Evolutionary conservation across 2,113 vertebrate species (phyloP).

Genomic region (Gallinago jamesoni): DNA sequence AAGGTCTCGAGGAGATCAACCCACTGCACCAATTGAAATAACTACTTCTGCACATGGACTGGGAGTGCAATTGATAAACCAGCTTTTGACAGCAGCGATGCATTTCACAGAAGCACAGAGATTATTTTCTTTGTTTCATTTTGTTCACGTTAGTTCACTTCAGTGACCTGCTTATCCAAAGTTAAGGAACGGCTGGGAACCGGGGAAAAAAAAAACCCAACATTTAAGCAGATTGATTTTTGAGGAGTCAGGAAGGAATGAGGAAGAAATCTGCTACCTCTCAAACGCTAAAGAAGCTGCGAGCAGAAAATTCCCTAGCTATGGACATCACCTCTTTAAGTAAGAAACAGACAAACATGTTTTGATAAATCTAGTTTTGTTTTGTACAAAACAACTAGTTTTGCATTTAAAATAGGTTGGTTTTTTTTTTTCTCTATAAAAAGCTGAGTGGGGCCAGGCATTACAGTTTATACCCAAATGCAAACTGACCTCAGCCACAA

Average conservation of each 20-base stretch:
- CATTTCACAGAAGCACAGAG: not conserved
- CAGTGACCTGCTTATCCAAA: not conserved
- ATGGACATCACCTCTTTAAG: not conserved
- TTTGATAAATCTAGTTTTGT: not conserved
- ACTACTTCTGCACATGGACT: not conserved
- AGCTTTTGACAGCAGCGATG: not conserved
- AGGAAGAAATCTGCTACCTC: not conserved
- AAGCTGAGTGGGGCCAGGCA: not conserved
- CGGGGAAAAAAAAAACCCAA: not conserved
- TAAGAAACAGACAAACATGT: not conserved
- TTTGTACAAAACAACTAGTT: too few relatives aligned
- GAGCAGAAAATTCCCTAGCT: not conserved
- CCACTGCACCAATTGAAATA: not conserved
- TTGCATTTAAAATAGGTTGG: not conserved
- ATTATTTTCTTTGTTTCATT: not conserved
- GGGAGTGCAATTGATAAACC: not conserved
- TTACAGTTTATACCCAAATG: not conserved
- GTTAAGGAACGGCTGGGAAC: not conserved
- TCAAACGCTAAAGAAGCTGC: not conserved
- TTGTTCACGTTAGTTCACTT: not conserved
- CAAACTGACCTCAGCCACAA: not conserved
- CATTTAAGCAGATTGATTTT: not conserved
- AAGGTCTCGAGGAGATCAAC: slow-evolving; percentile 1
- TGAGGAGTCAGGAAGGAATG: not conserved
- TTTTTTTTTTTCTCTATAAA: not conserved